Evolutionary conservation across 2,888 invertebrate species (phyloP), one percentile per base, ranked within the genome.

Genomic region (Arctia plantaginis): DNA sequence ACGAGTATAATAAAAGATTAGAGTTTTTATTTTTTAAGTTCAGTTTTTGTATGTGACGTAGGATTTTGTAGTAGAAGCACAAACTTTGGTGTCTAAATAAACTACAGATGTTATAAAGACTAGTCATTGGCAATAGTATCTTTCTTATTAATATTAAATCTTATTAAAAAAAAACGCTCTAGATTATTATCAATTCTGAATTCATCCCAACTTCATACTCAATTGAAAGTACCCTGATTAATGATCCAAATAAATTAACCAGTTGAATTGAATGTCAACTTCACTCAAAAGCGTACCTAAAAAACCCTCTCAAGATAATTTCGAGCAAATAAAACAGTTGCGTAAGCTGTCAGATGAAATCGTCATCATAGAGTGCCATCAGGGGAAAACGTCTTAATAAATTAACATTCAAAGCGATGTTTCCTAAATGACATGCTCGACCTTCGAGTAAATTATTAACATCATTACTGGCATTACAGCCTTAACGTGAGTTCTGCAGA

Each of bases 381-480:
- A 67, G 35, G 78, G 65, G 55, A 79, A 71, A 77, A 84, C 76
- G 77, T 79, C 83, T 84, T 84, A 82, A 84, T 84, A 84, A 84
- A 83, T 83, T 81, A 83, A 79, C 81, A 83, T 83, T 83, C 83
- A 84, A 75, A 79, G 69, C 83, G 83, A 75, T 82, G 77, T 82
- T 79, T 74, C 71, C 77, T 76, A 77, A 83, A 83, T 78, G 82
- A 82, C 79, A 76, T 74, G 27, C 81, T 77, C 81, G 83, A 83
- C 85, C 85, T 83, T 84, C 83, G 73, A 65, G 74, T 84, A 77
- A 82, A 84, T 82, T 83, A 85, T 83, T 84, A 79, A 83, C 83
- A 82, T 68, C 64, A 78, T 81, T 82, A 77, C 77, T 35, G 64
- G 62, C 65, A 72, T 69, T 74, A 72, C 69, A 71, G 77, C 39